phyloP scores from a whole-genome alignment of 2,888 invertebrate species.

The Acleris emargana region DNA sequence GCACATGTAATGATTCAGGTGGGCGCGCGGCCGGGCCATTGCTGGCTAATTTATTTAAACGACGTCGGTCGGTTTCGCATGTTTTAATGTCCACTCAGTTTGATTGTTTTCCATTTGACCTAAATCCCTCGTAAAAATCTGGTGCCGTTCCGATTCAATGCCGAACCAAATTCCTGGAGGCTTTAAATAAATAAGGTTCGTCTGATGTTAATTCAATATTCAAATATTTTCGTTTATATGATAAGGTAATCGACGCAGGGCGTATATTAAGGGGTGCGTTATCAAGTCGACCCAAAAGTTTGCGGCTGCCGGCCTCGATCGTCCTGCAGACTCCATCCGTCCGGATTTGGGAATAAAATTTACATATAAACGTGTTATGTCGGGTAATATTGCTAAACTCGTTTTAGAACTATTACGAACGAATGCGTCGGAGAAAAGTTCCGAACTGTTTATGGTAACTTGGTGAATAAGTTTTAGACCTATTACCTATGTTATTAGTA shows the following conservation, averaged over 20 bases:
- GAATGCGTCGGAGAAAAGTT: slow-evolving; percentile 20
- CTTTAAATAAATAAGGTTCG: slow-evolving; percentile 28
- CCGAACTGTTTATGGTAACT: slow-evolving; percentile 9
- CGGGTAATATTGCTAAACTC: slow-evolving; percentile 65
- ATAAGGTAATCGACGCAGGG: slow-evolving; percentile 61
- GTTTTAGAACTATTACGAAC: slow-evolving; percentile 55
- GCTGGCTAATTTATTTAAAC: slow-evolving; percentile 51
- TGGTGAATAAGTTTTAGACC: background rate
- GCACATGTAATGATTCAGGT: slow-evolving; percentile 32
- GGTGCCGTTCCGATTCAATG: slow-evolving; percentile 25
- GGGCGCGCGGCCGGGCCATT: slow-evolving; percentile 25
- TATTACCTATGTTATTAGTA: background rate
- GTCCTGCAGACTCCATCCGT: slow-evolving; percentile 70
- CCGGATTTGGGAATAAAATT: slow-evolving; percentile 75
- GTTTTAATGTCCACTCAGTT: slow-evolving; percentile 55
- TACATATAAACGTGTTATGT: slow-evolving; percentile 77
- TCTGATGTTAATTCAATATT: slow-evolving; percentile 40
- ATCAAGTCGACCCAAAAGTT: slow-evolving; percentile 79
- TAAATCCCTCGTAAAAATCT: slow-evolving; percentile 41
- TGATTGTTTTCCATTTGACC: slow-evolving; percentile 55
- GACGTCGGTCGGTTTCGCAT: slow-evolving; percentile 47
- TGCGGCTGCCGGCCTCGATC: slow-evolving; percentile 56
- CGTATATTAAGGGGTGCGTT: slow-evolving; percentile 59
- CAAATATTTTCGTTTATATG: slow-evolving; percentile 56
- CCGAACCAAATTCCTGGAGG: slow-evolving; percentile 29